Evolutionary conservation across 2,113 vertebrate species (phyloP).

Genomic region (Meriones unguiculatus): DNA sequence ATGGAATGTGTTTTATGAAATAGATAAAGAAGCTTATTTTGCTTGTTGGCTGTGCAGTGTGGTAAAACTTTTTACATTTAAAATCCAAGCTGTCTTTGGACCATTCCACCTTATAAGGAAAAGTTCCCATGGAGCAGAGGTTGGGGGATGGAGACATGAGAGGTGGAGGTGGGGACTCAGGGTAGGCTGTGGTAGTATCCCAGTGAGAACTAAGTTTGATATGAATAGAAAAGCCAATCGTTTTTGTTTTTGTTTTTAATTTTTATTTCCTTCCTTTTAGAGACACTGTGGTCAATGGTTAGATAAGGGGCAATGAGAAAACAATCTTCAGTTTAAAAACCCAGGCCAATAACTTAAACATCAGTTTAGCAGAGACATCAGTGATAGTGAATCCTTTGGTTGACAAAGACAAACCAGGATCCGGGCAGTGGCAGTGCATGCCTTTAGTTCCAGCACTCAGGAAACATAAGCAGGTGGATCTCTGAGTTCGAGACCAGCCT

Average conservation of each 20-base stretch:
- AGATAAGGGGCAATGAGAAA: background rate
- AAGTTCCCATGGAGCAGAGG: background rate
- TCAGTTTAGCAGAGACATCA: background rate
- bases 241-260: background rate
- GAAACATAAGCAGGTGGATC: background rate
- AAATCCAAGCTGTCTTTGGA: slow-evolving; percentile 51
- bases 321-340: background rate
- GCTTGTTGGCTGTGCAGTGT: slow-evolving; percentile 43
- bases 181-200: background rate
- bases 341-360: background rate
- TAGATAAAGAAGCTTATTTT: slow-evolving; percentile 75
- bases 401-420: background rate
- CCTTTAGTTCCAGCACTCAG: background rate
- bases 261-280: background rate
- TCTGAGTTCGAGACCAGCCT: background rate
- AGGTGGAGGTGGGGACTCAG: background rate
- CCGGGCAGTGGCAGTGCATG: background rate
- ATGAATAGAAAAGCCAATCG: background rate
- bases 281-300: background rate
- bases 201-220: background rate
- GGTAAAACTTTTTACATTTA: slow-evolving; percentile 61
- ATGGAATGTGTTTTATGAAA: slow-evolving; percentile 77
- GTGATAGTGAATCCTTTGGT: background rate
- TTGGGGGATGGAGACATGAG: too few species aligned
- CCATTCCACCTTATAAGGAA: background rate